Evolutionary conservation across 2,797 vertebrate genomes (phyloP), one percentile per base, ranked within the genome.

Genomic region (Trachurus trachurus): DNA sequence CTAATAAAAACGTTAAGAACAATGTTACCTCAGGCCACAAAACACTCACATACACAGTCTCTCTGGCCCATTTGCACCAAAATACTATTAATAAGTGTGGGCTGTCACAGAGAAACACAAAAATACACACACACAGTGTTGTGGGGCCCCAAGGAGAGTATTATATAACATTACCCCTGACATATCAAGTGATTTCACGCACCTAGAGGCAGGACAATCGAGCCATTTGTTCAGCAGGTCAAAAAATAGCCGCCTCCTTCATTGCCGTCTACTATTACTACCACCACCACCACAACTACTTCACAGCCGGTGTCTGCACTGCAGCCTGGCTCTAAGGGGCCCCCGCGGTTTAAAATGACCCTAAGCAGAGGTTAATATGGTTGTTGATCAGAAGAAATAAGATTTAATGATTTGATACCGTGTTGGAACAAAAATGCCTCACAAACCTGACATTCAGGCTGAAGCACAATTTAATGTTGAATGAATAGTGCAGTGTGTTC

Each of bases 141-240:
- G 16, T 49, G 74, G 71, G 78, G 71, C 86, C 89, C 84, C 82
- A 67, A 22, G 15, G 85, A 84, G 89, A 76, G 87, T 89, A 92
- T 92, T 90, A 90, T 90, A 86, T 93, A 89, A 91, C 92, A 81
- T 84, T 88, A 86, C 83, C 86, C 76, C 82, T 76, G 83, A 90
- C 88, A 88, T 94, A 92, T 93, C 91, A 91, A 92, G 86, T 94
- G 88, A 92, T 94, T 93, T 91, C 89, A 93, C 70, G 86, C 88
- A 91, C 88, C 87, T 87, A 82, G 71, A 87, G 80, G 84, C 88
- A 78, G 86, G 82, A 93, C 92, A 94, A 94, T 93, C 31, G 71
- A 87, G 80, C 83, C 72, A 91, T 92, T 93, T 93, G 89, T 93
- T 91, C 84, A 76, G 66, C 73, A 64, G 81, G 86, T 89, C 92